Evolutionary conservation across 1,140 invertebrate genomes (phyloP), one percentile per base, ranked within the genome.

Genomic region (Drosophila persimilis): DNA sequence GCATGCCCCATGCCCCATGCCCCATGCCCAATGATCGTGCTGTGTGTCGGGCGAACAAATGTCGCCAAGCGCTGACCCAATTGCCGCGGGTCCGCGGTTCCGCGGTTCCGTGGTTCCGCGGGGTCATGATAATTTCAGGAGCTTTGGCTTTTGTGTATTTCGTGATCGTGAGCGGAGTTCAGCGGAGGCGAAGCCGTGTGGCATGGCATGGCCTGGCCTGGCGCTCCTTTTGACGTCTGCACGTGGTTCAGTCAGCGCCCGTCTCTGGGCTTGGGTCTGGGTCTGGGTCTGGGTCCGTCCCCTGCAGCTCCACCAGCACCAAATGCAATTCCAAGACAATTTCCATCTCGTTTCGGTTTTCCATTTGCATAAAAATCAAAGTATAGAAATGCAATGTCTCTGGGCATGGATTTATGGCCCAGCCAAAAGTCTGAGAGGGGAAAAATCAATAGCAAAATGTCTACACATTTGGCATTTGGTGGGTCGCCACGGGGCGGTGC

Each of bases 111-210:
- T 2, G 24, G 24, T 5, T 24, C 29, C 8, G 31, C 3, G 81
- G 81, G 81, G 83, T 86, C 81, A 86, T 88, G 77, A 88, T 74
- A 86, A 86, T 86, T 86, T 86, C 83, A 88, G 83, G 81, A 88
- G 83, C 83, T 81, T 70, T 65, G 59, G 77, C 55, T 76, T 74
- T 69, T 80, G 77, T 86, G 83, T 86, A 76, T 54, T 73, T 86
- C 84, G 83, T 86, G 83, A 88, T 86, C 83, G 84, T 86, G 81
- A 72, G 72, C 61, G 26, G 78, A 59, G 72, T 74, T 54, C 43
- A 46, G 48, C 29, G 29, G 29, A 7, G 29, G 29, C 29, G 7
- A 29, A 29, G 29, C 24, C 24, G 24, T 20, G 52, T 29, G 69
- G 45, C 57, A 11, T 26, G 46, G n/a, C 41, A 52, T 52, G 67